Evolutionary conservation across 2,797 vertebrate genomes (phyloP).

Genomic region (Spinus olivaceus): DNA sequence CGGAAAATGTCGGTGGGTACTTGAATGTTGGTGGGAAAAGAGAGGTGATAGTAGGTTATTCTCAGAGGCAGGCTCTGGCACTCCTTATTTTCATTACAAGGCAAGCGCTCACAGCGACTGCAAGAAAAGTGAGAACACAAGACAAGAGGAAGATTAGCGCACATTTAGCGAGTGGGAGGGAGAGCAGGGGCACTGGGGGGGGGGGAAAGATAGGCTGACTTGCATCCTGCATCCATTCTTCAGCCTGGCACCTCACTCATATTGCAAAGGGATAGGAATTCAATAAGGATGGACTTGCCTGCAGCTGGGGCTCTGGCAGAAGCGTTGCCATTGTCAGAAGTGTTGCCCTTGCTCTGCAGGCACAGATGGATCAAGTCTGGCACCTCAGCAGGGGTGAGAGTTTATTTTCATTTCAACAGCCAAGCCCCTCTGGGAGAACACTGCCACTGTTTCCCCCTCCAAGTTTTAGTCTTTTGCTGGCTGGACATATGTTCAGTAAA

Average conservation of each 20-base stretch:
- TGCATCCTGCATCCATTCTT: neutral
- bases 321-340: neutral
- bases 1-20: constrained; percentile 94
- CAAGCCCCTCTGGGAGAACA: neutral
- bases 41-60: constrained; percentile 98
- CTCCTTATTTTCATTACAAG: constrained; percentile 95
- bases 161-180: constrained; percentile 62
- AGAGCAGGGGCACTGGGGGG: constrained; percentile 26
- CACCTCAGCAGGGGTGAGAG: neutral
- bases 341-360: neutral
- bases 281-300: neutral
- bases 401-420: neutral
- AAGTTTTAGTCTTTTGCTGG: neutral
- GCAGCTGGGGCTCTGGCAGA: neutral
- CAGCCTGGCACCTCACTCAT: neutral
- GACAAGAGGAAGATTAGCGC: constrained; percentile 74
- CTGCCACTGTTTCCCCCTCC: neutral
- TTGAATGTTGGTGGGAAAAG: constrained; percentile 95
- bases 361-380: neutral
- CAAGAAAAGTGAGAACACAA: constrained; percentile 83
- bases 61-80: constrained; percentile 94
- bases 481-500: neutral
- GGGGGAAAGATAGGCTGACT: neutral
- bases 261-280: neutral
- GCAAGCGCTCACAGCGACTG: constrained; percentile 99